Conservation (phyloP, 2,113 vertebrate genomes). For the Sigmodon hispidus region DNA sequence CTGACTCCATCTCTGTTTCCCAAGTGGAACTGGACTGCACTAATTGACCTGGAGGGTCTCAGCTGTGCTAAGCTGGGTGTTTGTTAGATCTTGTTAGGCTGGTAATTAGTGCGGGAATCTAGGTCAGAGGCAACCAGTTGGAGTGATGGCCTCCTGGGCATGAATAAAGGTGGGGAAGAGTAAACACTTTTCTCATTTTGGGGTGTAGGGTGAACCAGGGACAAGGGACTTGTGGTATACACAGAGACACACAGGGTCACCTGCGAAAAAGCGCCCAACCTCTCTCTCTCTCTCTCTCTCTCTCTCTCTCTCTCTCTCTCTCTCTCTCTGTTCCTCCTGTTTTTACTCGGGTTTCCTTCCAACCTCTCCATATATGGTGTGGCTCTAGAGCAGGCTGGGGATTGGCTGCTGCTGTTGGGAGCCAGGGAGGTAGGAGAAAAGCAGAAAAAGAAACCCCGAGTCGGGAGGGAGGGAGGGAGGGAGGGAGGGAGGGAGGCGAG, state of each 20-base stretch:
- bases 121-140: conserved; percentile 77
- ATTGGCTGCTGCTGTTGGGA: conserved; percentile 77
- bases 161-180: conserved; percentile 13
- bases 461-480: background rate
- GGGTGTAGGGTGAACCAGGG: conserved; percentile 39
- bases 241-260: background rate
- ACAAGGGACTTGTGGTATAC: background rate
- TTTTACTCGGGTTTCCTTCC: conserved; percentile 73
- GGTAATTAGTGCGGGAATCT: conserved; percentile 85
- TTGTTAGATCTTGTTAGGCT: conserved; percentile 78
- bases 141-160: conserved; percentile 54
- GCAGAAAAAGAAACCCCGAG: conserved; percentile 72
- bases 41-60: conserved; percentile 80
- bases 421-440: conserved; percentile 62
- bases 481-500: background rate
- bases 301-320: background rate
- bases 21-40: conserved; percentile 56
- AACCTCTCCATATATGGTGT: conserved; percentile 81
- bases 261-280: conserved; percentile 33
- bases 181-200: background rate
- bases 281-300: background rate
- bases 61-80: conserved; percentile 80
- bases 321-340: background rate
- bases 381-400: conserved; percentile 71
- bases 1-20: conserved; percentile 1